Evolutionary conservation across 2,113 vertebrate species (phyloP), one percentile per base, ranked within the genome.

Genomic region (Verasper variegatus): DNA sequence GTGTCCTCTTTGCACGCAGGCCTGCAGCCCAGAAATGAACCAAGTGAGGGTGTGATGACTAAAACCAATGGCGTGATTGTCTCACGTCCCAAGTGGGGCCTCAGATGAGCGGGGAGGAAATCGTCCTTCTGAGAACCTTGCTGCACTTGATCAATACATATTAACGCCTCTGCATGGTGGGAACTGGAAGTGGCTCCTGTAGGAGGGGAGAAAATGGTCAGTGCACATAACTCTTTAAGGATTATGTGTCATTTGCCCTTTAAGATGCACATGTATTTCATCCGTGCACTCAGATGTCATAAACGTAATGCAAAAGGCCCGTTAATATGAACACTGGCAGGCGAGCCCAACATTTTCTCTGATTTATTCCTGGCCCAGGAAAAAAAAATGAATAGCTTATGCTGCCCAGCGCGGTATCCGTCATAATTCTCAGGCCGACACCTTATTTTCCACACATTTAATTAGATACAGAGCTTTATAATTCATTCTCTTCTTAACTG

Each of bases 251-350:
- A 47, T 84, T 76, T 83, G 83, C 76, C 85, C 78, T 88, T 86
- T 87, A 75, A 60, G 76, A 80, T 86, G 72, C 66, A 61, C 65
- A 52, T 88, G 77, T 82, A 76, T 86, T 83, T 83, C 69, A 83
- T 83, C 71, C 37, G 65, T 59, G 65, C 78, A 75, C 82, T 88
- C 76, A 69, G 79, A 71, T 69, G 73, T 80, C 87, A 83, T 90
- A 83, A 85, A 90, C 84, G 27, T 90, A 87, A 91, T 80, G 84
- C 75, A 80, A 74, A 82, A 84, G 72, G 64, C 49, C 69, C 79
- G 72, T 89, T 85, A 79, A 75, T 82, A 70, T 74, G 72, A 87
- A 65, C 68, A 42, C 65, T 80, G 76, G 63, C 65, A 64, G 78
- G 58, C 3, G 1, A 80, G 69, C 23, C 47, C 26, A 55, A 60